Percentiles rank a stretch among this genome's conserved stretches.
Conservation (phyloP, 2,888 invertebrate species). For the Salticus scenicus region DNA sequence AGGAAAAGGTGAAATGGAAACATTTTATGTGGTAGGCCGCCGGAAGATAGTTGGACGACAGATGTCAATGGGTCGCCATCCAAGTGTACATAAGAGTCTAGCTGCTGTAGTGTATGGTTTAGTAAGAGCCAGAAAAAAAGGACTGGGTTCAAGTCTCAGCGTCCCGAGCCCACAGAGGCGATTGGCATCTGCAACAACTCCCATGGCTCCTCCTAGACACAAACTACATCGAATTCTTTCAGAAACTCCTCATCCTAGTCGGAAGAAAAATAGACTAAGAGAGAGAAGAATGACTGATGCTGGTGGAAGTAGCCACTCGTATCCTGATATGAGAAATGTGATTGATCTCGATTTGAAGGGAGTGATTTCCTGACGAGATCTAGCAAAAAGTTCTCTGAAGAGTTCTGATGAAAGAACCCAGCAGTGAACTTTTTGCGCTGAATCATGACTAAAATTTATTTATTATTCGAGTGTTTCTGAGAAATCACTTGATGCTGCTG, state of each 20-base stretch:
- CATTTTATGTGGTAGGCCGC: slow-evolving; percentile 88
- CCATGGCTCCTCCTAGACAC: slow-evolving; percentile 58
- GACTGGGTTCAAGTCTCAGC: slow-evolving; percentile 74
- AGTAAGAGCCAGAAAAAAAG: slow-evolving; percentile 87
- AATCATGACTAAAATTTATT: too few species aligned
- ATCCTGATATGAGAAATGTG: slow-evolving; percentile 67
- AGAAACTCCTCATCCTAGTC: slow-evolving; percentile 68
- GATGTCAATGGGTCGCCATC: slow-evolving; percentile 78
- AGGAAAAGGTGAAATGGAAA: slow-evolving; percentile 96
- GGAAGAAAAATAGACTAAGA: slow-evolving; percentile 58
- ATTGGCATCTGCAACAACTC: slow-evolving; percentile 1
- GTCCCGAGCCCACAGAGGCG: slow-evolving; percentile 67
- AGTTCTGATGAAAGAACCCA: not conserved
- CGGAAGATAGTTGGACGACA: slow-evolving; percentile 62
- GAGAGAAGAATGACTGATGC: slow-evolving; percentile 70
- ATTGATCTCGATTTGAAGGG: slow-evolving; percentile 44
- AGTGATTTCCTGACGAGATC: slow-evolving; percentile 37
- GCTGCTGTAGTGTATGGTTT: slow-evolving; percentile 92
- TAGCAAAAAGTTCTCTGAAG: slow-evolving; percentile 5
- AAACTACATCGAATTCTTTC: slow-evolving; percentile 71
- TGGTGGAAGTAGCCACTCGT: slow-evolving; percentile 65
- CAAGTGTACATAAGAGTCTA: slow-evolving; percentile 85
- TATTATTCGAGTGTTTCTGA: too few species aligned
- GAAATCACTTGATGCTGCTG: too few species aligned
- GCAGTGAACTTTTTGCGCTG: slow-evolving; percentile 9